A percentile compares a stretch with the other conserved stretches of the same genome.
phyloP scores from a whole-genome alignment of 2,113 vertebrate species.

The Aythya baeri region DNA sequence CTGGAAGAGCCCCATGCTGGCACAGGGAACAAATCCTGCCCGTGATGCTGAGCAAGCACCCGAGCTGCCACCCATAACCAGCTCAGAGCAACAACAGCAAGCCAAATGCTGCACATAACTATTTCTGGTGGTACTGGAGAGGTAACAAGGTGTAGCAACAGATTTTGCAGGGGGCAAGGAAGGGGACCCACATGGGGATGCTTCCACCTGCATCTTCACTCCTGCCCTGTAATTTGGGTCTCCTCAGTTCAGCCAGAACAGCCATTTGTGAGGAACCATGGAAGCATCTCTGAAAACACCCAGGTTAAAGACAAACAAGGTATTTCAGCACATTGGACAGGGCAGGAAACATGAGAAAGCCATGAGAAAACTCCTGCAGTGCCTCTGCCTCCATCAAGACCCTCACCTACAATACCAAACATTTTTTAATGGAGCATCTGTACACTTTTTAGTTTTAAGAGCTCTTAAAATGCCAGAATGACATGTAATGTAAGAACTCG shows the following conservation, averaged over 20 bases:
- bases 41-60: background rate
- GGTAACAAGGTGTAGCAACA: no score
- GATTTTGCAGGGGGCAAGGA: no score
- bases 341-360: background rate
- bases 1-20: background rate
- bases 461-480: no score
- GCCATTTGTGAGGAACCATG: background rate
- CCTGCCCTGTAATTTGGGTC: background rate
- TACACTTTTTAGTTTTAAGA: background rate
- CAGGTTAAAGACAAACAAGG: background rate
- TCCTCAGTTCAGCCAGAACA: background rate
- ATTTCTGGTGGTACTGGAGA: background rate
- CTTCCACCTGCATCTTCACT: background rate
- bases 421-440: background rate
- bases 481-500: background rate
- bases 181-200: background rate
- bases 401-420: background rate
- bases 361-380: background rate
- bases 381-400: background rate
- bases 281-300: background rate
- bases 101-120: no score
- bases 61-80: accelerated
- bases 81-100: background rate
- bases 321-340: background rate
- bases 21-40: background rate